Base-by-base conservation (phyloP, 2,113 vertebrate species). In the Mugil cephalus region DNA sequence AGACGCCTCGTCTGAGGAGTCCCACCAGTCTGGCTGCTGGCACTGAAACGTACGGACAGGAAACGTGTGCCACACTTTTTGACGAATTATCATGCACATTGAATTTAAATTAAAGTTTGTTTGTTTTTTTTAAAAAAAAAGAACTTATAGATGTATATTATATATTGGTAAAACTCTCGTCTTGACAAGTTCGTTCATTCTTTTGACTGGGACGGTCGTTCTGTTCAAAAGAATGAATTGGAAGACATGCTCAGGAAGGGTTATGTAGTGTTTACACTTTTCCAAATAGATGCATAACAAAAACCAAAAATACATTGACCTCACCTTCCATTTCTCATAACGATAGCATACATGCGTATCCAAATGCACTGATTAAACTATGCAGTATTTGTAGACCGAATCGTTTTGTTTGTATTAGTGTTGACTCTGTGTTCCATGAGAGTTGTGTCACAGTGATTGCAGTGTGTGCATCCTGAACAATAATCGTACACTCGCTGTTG, bases 221-320 rank as follows among this genome's bases (percentile, higher is more conserved):
- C 55, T 86, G 55, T 80, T 80, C 53, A 77, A 55, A 79, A 34
- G 66, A 83, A 88, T 79, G 59, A 84, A 79, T 90, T 70, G 83
- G 83, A 91, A 55, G 66, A 91, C 42, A 62, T 80, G 86, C 94
- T 95, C 93, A 94, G 92, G 93, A 94, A 94, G 85, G 90, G 66
- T 88, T 63, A 70, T 74, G 76, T 87, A 90, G 92, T 90, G 83
- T 94, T 94, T 92, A 92, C 87, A 88, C 89, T 92, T 93, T 91
- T 91, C 83, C 87, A 91, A 88, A 91, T 86, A 87, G 87, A 88
- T 69, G 85, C 82, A 88, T 84, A 83, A 82, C 65, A 82, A 86
- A n/a, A 87, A 89, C 90, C 90, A 93, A 92, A 92, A 91, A 91
- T 40, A 80, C 82, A 85, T 85, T 30, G 48, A 85, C 66, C 77